These are phyloP conservation scores for Holothuria leucospilota DNA, from an alignment of 53 echinoderm and acorn worm genomes.

Conservation along the genomic window DNA sequence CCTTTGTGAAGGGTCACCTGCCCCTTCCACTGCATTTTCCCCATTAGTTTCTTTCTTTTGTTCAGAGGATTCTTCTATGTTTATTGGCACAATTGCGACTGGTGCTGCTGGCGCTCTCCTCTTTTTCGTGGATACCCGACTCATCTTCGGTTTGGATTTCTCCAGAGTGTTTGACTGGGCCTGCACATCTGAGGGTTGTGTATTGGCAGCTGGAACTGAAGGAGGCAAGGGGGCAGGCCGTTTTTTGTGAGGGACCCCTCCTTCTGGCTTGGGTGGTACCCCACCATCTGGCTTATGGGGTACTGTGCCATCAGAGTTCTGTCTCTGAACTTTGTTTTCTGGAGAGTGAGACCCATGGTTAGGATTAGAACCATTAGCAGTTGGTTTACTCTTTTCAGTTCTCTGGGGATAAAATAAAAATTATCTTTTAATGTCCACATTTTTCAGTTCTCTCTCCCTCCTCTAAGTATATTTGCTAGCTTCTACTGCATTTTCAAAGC, in stretches of 20 bases:
- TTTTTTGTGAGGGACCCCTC: slow-evolving; percentile 15
- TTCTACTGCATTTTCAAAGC: too few species aligned
- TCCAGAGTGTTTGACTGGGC: slow-evolving; percentile 2
- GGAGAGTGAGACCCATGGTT: too few species aligned
- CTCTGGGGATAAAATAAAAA: too few species aligned
- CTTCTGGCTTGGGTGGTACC: not conserved
- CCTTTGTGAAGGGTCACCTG: not conserved
- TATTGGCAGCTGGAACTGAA: slow-evolving; percentile 11
- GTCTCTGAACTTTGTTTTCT: too few species aligned
- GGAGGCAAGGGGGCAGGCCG: slow-evolving; percentile 29
- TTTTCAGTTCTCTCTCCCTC: too few species aligned
- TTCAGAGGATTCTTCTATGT: slow-evolving; percentile 4
- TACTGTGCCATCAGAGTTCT: too few species aligned
- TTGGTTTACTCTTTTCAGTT: too few species aligned
- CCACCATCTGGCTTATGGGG: too few species aligned
- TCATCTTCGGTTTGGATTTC: not conserved
- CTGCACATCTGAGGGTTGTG: not conserved
- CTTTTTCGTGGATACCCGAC: slow-evolving; percentile 17
- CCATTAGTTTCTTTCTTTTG: not conserved
- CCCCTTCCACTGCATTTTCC: not conserved
- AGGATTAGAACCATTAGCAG: too few species aligned
- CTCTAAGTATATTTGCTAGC: too few species aligned
- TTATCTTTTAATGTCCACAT: too few species aligned
- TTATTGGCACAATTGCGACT: not conserved
- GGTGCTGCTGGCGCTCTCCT: slow-evolving; percentile 36